phyloP scores from a whole-genome alignment of 1,140 invertebrate genomes.

The Brachionus rubens region DNA sequence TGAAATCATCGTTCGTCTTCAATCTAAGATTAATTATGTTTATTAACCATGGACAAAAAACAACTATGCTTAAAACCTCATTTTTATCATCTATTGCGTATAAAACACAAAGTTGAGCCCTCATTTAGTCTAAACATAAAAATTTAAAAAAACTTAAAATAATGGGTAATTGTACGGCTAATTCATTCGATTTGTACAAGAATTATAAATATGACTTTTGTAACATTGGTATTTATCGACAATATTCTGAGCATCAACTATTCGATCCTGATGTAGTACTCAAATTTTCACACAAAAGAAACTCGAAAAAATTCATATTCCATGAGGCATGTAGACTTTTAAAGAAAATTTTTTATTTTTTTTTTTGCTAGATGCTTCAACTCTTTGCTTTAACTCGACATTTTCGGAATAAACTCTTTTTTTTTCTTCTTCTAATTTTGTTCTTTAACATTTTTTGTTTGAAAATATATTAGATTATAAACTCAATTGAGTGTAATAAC shows the following conservation, averaged over 20 bases:
- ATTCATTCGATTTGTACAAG: constrained; percentile 30
- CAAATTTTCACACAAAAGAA: not conserved
- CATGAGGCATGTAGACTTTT: constrained; percentile 3
- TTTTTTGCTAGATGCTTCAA: not conserved
- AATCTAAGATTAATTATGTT: too few relatives aligned
- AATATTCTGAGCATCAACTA: constrained; percentile 21
- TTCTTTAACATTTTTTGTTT: not conserved
- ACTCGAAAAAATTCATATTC: not conserved
- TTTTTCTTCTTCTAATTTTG: not conserved
- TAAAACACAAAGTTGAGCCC: not conserved
- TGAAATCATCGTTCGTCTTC: too few relatives aligned
- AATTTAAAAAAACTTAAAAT: not conserved
- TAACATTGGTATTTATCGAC: constrained; percentile 14
- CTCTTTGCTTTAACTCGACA: too few relatives aligned
- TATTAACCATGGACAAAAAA: too few relatives aligned
- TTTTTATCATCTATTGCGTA: too few relatives aligned
- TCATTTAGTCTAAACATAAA: not conserved
- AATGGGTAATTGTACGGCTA: constrained; percentile 14
- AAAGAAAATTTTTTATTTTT: not conserved
- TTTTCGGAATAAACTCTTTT: not conserved
- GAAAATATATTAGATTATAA: constrained; percentile 27
- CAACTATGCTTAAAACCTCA: too few relatives aligned
- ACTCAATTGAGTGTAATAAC: constrained; percentile 22
- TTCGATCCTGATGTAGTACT: constrained; percentile 15
- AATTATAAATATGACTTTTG: not conserved